A percentile compares a stretch with the other conserved stretches of the same genome.
phyloP scores from a whole-genome alignment of 2,888 invertebrate species.

The Melitaea athalia region DNA sequence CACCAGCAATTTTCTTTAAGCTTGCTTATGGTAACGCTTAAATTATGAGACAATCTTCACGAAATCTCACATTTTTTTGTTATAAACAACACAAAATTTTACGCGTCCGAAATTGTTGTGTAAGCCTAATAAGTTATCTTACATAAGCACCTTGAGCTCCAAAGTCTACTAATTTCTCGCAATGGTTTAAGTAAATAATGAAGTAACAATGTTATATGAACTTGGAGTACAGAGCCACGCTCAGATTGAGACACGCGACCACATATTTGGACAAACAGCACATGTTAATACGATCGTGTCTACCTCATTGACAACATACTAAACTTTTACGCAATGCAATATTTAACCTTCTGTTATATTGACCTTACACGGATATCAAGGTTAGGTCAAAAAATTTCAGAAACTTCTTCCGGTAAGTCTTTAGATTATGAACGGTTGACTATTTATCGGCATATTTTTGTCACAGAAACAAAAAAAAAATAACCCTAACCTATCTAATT shows the following conservation, averaged over 20 bases:
- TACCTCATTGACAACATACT: constrained; percentile 25
- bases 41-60: background rate
- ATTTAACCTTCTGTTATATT: constrained; percentile 22
- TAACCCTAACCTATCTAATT: too few relatives aligned
- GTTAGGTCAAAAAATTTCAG: constrained; percentile 14
- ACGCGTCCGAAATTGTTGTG: background rate
- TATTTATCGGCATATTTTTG: too few relatives aligned
- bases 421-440: too few relatives aligned
- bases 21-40: background rate
- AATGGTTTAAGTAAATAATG: constrained; percentile 5
- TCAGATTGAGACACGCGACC: background rate
- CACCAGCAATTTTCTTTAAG: background rate
- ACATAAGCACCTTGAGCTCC: constrained; percentile 5
- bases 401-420: background rate
- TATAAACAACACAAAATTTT: background rate
- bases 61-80: background rate
- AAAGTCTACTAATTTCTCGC: background rate
- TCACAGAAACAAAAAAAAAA: too few relatives aligned
- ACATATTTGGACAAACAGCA: constrained; percentile 4
- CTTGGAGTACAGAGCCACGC: background rate
- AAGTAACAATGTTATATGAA: constrained; percentile 1
- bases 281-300: constrained; percentile 7
- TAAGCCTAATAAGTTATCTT: background rate
- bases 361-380: constrained; percentile 22
- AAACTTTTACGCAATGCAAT: constrained; percentile 24